phyloP scores from a whole-genome alignment of 2,113 vertebrate species.

The Scartelaos histophorus region DNA sequence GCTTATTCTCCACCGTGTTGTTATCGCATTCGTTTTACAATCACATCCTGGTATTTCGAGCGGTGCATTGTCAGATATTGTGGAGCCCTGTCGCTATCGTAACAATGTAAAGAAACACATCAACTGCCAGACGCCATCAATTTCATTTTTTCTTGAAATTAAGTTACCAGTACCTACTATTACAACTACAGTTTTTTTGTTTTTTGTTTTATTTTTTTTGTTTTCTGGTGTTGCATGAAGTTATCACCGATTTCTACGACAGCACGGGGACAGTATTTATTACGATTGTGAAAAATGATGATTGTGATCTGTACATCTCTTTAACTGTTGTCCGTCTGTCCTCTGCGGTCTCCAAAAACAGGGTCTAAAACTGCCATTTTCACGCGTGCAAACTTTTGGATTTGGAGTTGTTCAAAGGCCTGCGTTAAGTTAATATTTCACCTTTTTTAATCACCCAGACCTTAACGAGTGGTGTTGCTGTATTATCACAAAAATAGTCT shows the following conservation, averaged over 20 bases:
- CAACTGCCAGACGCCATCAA: conserved; percentile 62
- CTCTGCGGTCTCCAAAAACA: conserved; percentile 73
- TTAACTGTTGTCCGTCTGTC: conserved; percentile 55
- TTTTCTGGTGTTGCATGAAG: conserved; percentile 77
- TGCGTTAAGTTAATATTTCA: background rate
- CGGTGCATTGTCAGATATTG: background rate
- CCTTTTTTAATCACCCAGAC: conserved; percentile 60
- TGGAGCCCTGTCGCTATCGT: background rate
- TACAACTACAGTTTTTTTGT: conserved; percentile 44
- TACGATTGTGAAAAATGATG: conserved; percentile 55
- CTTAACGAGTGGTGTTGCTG: conserved; percentile 63
- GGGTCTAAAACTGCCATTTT: conserved; percentile 53
- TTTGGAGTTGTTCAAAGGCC: background rate
- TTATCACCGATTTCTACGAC: conserved; percentile 65
- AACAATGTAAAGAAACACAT: conserved; percentile 68
- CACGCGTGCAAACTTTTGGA: background rate
- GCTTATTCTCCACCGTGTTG: background rate
- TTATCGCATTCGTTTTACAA: background rate
- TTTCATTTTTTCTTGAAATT: conserved; percentile 63
- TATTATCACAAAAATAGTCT: conserved; percentile 39
- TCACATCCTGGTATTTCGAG: background rate
- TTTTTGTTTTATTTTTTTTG: background rate
- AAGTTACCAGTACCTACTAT: conserved; percentile 43
- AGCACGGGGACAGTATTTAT: conserved; percentile 66
- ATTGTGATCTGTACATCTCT: conserved; percentile 50